Base-by-base conservation (phyloP, 2,113 vertebrate species). In the Ovis canadensis region DNA sequence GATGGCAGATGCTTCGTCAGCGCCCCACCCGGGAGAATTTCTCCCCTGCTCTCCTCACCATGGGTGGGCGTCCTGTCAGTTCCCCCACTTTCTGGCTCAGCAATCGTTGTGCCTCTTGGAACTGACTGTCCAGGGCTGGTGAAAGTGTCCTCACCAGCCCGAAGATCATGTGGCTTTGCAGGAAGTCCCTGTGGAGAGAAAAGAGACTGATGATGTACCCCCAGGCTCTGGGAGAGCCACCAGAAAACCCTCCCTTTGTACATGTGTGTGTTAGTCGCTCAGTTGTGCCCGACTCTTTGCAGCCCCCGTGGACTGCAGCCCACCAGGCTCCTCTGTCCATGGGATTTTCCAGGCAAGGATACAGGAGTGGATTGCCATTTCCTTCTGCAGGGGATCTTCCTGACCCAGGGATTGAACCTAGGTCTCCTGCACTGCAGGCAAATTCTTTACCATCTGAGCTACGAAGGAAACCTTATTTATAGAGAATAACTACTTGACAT, bases 131-230 rank as follows among this genome's bases (percentile, higher is more conserved):
- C 48, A 99, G 98, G 52, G 99, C 98, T 96, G 99, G 99, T 40
- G 98, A 98, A 29, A 99, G 99, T 80, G 97, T 98, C 82, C 92
- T 97, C 80, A 99, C 96, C 67, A 99, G 94, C 50, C 98, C 98
- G 54, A 99, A 82, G 81, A 99, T 98, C 99, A 99, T 99, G 88
- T 99, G 98, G 86, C 98, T 98, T 85, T 99, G 98, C 94, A 98
- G 97, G 23, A 97, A 93, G 84, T 98, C 98, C 86, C 92, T 98
- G 87, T 17, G 96, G 94, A 98, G 71, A 96, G 36, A 74, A 85
- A 78, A 86, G 43, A 52, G 90, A 60, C 3, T 23, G n/a, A 64
- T 50, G 64, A 52, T 16, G 29, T 3, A 74, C 10, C 7, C n/a
- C 43, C 31, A 33, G 3, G 21, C 33, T 71, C 83, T n/a, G 12